Conservation (phyloP, 92 coral and sea anemone species). For the Desmophyllum pertusum region DNA sequence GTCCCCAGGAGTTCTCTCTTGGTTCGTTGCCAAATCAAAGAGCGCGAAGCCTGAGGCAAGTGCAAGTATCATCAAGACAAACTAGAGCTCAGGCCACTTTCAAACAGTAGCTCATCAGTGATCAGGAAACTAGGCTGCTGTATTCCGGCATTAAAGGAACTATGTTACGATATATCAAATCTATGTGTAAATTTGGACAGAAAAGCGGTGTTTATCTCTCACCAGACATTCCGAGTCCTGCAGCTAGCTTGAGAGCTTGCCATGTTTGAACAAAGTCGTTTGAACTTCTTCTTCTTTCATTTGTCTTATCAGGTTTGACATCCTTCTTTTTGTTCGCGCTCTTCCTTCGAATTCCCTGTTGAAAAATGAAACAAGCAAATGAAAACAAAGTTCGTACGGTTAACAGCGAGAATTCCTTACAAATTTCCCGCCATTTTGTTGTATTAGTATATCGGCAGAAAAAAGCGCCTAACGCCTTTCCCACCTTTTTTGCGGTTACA, state of each 20-base stretch:
- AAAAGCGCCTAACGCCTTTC: neutral
- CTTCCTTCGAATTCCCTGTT: conserved; percentile 39
- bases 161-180: neutral
- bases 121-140: neutral
- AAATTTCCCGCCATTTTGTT: neutral
- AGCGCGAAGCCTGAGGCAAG: neutral
- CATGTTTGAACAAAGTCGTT: neutral
- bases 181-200: neutral
- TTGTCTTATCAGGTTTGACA: neutral
- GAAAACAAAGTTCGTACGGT: neutral
- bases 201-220: neutral
- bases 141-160: neutral
- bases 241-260: conserved; percentile 62
- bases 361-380: neutral
- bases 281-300: neutral
- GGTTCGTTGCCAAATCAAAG: neutral
- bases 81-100: neutral
- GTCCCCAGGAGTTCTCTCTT: no score
- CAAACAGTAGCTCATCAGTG: neutral
- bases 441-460: no score
- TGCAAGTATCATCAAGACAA: neutral
- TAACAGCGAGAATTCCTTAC: no score
- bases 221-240: conserved; percentile 61
- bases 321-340: neutral
- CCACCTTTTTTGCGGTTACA: neutral